Conservation (phyloP, 2,797 vertebrate species). For the Cottoperca gobio region DNA sequence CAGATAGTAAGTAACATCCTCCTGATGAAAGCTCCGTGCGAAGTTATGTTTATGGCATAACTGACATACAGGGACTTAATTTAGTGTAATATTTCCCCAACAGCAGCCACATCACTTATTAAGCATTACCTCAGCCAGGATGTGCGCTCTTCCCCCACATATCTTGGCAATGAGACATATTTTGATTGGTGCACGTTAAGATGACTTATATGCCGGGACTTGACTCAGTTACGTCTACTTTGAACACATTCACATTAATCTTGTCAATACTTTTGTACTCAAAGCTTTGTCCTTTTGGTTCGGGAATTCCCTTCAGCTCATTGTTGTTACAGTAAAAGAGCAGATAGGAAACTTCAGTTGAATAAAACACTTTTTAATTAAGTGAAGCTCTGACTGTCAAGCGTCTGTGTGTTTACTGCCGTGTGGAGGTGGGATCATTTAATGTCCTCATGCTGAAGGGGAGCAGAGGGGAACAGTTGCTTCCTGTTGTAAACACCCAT, state of each 20-base stretch:
- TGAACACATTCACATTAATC: conserved; percentile 51
- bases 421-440: conserved; percentile 19
- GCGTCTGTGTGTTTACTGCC: not conserved
- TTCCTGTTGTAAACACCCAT: conserved; percentile 67
- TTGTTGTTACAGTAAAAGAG: not conserved
- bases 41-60: conserved; percentile 1
- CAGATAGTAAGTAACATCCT: not conserved
- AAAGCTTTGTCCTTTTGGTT: conserved; percentile 14
- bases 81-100: conserved; percentile 25
- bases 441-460: conserved; percentile 24
- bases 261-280: conserved; percentile 9
- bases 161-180: conserved; percentile 43
- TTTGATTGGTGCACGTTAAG: conserved; percentile 38
- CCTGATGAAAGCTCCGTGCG: not conserved
- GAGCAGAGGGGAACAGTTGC: conserved; percentile 25
- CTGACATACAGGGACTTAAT: conserved; percentile 12
- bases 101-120: conserved; percentile 40
- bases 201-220: conserved; percentile 44
- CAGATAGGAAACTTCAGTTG: not conserved
- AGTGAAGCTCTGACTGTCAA: not conserved
- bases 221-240: conserved; percentile 38
- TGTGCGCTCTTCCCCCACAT: conserved; percentile 29
- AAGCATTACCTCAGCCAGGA: conserved; percentile 54
- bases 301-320: not conserved
- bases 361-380: conserved; percentile 4